Conservation (phyloP, 2,113 vertebrate genomes). For the Lichenostomus cassidix region DNA sequence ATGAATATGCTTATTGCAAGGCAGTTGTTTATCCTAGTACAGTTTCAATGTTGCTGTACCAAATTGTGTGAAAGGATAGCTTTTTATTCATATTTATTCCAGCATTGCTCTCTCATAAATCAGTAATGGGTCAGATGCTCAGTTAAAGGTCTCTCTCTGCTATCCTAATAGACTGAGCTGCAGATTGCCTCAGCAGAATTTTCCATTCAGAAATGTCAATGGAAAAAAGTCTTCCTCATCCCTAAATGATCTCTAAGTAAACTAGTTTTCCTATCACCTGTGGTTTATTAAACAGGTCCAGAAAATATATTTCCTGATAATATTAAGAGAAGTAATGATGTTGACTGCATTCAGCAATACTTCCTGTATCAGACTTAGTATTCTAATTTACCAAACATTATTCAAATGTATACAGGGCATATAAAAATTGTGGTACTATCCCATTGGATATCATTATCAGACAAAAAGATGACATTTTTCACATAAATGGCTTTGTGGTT, state of each 20-base stretch:
- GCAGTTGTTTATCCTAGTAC: slow-evolving; percentile 10
- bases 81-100: slow-evolving; percentile 15
- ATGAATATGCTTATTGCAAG: slow-evolving; percentile 11
- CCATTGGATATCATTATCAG: neutral
- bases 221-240: slow-evolving; percentile 12
- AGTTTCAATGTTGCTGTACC: slow-evolving; percentile 2
- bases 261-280: neutral
- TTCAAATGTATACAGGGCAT: neutral
- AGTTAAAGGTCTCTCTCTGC: slow-evolving; percentile 1
- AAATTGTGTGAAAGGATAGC: slow-evolving; percentile 7
- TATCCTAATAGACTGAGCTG: neutral
- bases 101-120: slow-evolving; percentile 32
- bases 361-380: neutral
- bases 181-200: slow-evolving; percentile 8
- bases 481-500: neutral
- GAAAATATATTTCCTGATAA: neutral
- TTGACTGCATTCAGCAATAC: neutral
- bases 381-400: neutral
- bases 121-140: neutral
- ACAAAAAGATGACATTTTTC: neutral
- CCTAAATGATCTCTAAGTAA: neutral
- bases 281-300: slow-evolving; percentile 17
- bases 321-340: neutral
- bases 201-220: slow-evolving; percentile 1
- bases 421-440: neutral